phyloP scores from a whole-genome alignment of 2,113 vertebrate species.

The Sinocyclocheilus anshuiensis region DNA sequence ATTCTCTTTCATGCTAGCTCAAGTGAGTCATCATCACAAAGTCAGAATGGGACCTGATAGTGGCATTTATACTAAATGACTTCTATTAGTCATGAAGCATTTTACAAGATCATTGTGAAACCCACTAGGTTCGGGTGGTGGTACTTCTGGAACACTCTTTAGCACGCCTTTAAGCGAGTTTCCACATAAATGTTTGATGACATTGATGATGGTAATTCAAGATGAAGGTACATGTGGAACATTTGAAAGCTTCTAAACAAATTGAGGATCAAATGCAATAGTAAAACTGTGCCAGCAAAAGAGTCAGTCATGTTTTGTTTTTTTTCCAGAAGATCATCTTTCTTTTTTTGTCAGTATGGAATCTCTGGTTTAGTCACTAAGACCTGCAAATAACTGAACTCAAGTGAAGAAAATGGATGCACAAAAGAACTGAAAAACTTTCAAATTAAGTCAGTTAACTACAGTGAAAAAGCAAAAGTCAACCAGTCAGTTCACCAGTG shows the following conservation, averaged over 20 bases:
- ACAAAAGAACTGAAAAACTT: not conserved
- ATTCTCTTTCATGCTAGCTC: not conserved
- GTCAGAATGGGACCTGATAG: not conserved
- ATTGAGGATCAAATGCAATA: not conserved
- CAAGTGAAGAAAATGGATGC: not conserved
- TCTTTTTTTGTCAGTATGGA: not conserved
- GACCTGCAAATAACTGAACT: not conserved
- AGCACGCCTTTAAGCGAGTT: not conserved
- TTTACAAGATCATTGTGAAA: not conserved
- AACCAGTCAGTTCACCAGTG: not conserved
- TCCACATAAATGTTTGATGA: slow-evolving; percentile 12
- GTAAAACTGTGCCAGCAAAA: not conserved
- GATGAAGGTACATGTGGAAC: slow-evolving; percentile 14
- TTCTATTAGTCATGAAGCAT: not conserved
- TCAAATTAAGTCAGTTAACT: not conserved
- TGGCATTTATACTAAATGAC: not conserved
- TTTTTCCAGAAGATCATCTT: not conserved
- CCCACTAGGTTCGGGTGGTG: not conserved
- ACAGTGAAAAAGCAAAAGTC: not conserved
- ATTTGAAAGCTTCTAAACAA: not conserved
- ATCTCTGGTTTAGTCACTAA: not conserved
- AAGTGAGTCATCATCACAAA: not conserved
- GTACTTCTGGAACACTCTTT: not conserved
- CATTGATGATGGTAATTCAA: not conserved
- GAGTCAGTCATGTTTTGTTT: not conserved